These are phyloP conservation scores for Protophormia terraenovae DNA, from an alignment of 2,888 invertebrate species.

Conservation along the genomic window DNA sequence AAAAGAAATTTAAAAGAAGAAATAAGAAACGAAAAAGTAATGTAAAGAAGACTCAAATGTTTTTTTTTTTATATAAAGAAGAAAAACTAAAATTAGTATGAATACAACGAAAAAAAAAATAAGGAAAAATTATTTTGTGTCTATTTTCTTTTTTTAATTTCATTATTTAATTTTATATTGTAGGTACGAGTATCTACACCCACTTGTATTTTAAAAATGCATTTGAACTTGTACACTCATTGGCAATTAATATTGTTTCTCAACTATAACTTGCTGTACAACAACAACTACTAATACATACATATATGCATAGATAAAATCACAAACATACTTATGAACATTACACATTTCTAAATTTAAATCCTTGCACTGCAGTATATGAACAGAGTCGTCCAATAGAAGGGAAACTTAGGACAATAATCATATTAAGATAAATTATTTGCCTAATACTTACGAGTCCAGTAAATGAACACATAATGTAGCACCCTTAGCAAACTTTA, in stretches of 20 bases:
- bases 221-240: slow-evolving; percentile 68
- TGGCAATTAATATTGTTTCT: slow-evolving; percentile 66
- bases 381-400: neutral
- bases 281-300: neutral
- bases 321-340: no score
- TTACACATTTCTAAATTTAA: neutral
- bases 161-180: slow-evolving; percentile 37
- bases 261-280: slow-evolving; percentile 27
- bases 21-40: slow-evolving; percentile 4
- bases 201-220: slow-evolving; percentile 35
- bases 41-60: neutral
- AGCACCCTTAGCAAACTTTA: no score
- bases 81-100: slow-evolving; percentile 15
- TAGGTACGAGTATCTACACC: neutral
- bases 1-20: slow-evolving; percentile 3
- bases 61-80: no score
- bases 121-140: neutral
- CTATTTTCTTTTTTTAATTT: slow-evolving; percentile 14
- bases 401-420: neutral
- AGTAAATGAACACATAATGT: no score
- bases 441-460: no score
- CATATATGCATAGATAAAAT: neutral
- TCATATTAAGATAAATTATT: no score
- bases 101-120: slow-evolving; percentile 6
- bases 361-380: neutral